Percentiles rank a stretch among this genome's conserved stretches.
Evolutionary conservation across 2,888 invertebrate species (phyloP).

Genomic region (Tortrix viridana): DNA sequence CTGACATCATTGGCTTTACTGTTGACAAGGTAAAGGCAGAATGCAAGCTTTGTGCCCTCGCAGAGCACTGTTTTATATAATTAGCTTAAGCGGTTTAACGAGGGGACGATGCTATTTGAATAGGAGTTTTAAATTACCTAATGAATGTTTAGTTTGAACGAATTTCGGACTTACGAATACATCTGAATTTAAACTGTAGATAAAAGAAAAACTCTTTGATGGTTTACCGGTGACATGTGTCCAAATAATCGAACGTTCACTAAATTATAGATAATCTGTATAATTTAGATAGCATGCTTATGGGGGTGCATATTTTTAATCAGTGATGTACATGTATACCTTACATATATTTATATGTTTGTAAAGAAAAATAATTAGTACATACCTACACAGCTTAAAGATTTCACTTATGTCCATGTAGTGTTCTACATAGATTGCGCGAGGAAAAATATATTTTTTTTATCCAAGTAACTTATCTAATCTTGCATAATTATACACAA

Average conservation of each 20-base stretch:
- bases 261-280: constrained; percentile 39
- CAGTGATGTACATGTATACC: too few relatives aligned
- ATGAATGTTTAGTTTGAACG: constrained; percentile 81
- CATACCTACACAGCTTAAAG: too few relatives aligned
- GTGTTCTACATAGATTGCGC: too few relatives aligned
- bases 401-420: too few relatives aligned
- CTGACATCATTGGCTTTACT: constrained; percentile 23
- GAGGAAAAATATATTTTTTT: too few relatives aligned
- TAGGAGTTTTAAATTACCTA: constrained; percentile 67
- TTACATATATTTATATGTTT: too few relatives aligned
- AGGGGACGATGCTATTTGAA: constrained; percentile 61
- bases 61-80: constrained; percentile 75
- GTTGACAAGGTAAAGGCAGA: constrained; percentile 50
- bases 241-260: constrained; percentile 63
- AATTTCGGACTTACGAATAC: constrained; percentile 66
- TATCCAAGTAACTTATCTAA: too few relatives aligned
- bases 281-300: not conserved
- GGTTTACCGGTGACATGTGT: constrained; percentile 68
- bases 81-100: constrained; percentile 80
- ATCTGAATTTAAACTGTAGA: constrained; percentile 76
- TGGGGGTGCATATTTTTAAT: not conserved
- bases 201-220: constrained; percentile 60
- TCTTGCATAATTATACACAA: too few relatives aligned
- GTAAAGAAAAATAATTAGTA: too few relatives aligned
- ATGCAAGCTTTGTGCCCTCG: constrained; percentile 60